Percentiles rank a stretch among this genome's conserved stretches.
Conservation (phyloP, 2,113 vertebrate genomes). For the Mobula hypostoma region DNA sequence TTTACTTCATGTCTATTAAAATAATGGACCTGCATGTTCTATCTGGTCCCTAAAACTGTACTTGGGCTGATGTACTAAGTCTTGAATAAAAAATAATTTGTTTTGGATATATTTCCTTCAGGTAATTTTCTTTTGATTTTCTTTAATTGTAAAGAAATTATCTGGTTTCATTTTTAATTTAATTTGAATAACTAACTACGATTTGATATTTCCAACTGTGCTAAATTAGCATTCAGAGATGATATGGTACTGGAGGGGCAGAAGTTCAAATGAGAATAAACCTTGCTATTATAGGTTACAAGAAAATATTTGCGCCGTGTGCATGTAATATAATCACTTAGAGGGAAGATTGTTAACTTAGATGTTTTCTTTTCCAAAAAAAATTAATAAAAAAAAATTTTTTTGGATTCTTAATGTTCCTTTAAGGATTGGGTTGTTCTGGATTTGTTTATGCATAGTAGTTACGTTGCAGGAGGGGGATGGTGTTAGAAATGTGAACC, state of each 20-base stretch:
- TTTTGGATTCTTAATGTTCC: not conserved
- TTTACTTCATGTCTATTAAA: not conserved
- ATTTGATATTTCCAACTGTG: not conserved
- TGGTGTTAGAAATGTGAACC: slow-evolving; percentile 52
- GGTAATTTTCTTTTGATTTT: not conserved
- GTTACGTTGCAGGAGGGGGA: slow-evolving; percentile 30
- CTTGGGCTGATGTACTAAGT: not conserved
- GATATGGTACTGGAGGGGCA: not conserved
- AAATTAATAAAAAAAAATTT: not conserved
- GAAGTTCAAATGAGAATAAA: slow-evolving; percentile 14
- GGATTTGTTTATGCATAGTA: not conserved
- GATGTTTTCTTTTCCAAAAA: not conserved
- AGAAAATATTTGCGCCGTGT: not conserved
- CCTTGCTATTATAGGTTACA: not conserved
- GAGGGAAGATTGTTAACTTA: not conserved
- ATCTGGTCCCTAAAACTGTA: not conserved
- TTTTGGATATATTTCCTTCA: not conserved
- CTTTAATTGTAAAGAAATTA: not conserved
- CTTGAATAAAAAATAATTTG: not conserved
- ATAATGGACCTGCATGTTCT: not conserved
- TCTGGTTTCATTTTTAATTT: not conserved
- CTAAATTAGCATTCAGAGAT: not conserved
- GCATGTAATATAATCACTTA: not conserved
- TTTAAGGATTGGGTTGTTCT: not conserved
- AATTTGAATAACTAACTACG: not conserved